A percentile compares a stretch with the other conserved stretches of the same genome.
Evolutionary conservation across 2,113 vertebrate genomes (phyloP).

Genomic region (Pseudorectes ferrugineus): DNA sequence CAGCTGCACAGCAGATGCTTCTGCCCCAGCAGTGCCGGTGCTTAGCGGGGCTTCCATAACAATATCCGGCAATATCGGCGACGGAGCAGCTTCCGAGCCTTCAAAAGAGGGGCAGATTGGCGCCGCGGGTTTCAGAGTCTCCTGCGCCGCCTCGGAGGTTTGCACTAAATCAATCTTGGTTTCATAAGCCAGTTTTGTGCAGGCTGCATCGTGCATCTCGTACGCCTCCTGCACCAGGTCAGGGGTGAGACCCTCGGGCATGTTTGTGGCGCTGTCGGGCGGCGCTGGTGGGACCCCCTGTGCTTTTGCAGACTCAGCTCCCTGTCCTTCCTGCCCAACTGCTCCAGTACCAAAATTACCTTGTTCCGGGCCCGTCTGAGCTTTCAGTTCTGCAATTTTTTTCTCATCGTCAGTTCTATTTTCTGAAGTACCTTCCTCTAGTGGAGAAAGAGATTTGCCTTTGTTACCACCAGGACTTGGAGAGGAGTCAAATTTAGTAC

Average conservation of each 20-base stretch:
- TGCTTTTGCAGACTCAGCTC: conserved; percentile 59
- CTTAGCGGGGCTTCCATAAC: conserved; percentile 90
- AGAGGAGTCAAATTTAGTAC: conserved; percentile 79
- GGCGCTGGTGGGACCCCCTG: not conserved
- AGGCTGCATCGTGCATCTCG: conserved; percentile 73
- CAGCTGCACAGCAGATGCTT: conserved; percentile 73
- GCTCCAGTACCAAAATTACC: conserved; percentile 23
- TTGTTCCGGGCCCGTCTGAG: conserved; percentile 60
- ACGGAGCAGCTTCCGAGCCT: conserved; percentile 76
- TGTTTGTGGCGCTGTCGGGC: conserved; percentile 58
- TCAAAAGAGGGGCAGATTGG: conserved; percentile 78
- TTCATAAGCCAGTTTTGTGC: conserved; percentile 77
- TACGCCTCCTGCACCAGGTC: conserved; percentile 91
- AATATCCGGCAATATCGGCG: conserved; percentile 88
- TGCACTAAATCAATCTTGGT: conserved; percentile 80
- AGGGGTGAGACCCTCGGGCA: conserved; percentile 90
- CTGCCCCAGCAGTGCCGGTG: conserved; percentile 73
- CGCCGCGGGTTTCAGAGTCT: conserved; percentile 62
- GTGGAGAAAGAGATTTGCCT: conserved; percentile 46
- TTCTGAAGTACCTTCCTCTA: conserved; percentile 69
- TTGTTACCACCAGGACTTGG: conserved; percentile 62
- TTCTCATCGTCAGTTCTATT: conserved; percentile 81
- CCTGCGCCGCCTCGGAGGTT: conserved; percentile 73
- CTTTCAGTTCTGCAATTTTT: conserved; percentile 77
- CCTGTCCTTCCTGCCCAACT: conserved; percentile 42